Conservation (phyloP, 2,113 vertebrate species). For the Psilopogon haemacephalus region DNA sequence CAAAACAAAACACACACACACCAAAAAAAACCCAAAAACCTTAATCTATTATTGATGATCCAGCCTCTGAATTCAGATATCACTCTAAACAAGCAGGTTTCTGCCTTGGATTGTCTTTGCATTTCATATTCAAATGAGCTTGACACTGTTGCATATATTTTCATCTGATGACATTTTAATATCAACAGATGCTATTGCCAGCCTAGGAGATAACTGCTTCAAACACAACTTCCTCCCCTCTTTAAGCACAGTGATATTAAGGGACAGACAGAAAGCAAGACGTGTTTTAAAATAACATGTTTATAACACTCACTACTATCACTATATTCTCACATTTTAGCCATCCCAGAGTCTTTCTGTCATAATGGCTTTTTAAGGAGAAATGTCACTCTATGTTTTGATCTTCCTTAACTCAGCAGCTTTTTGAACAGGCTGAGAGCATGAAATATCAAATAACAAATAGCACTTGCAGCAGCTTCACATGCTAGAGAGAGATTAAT, state of each 20-base stretch:
- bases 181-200: conserved; percentile 53
- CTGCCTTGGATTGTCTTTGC: conserved; percentile 16
- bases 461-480: not conserved
- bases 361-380: not conserved
- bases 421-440: conserved; percentile 24
- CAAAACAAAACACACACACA: too few species aligned
- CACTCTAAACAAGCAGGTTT: conserved; percentile 41
- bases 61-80: conserved; percentile 54
- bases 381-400: conserved; percentile 26
- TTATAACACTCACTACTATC: not conserved
- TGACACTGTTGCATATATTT: conserved; percentile 36
- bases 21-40: not conserved
- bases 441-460: conserved; percentile 40
- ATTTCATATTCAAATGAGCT: conserved; percentile 58
- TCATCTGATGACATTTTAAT: conserved; percentile 60
- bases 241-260: not conserved
- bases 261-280: not conserved
- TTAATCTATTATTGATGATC: conserved; percentile 66
- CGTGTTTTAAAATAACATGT: conserved; percentile 24
- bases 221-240: not conserved
- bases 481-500: conserved; percentile 35
- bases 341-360: not conserved
- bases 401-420: conserved; percentile 19
- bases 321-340: not conserved
- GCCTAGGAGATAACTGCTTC: conserved; percentile 24